Evolutionary conservation across 2,113 vertebrate species (phyloP).

Genomic region (Colossoma macropomum): DNA sequence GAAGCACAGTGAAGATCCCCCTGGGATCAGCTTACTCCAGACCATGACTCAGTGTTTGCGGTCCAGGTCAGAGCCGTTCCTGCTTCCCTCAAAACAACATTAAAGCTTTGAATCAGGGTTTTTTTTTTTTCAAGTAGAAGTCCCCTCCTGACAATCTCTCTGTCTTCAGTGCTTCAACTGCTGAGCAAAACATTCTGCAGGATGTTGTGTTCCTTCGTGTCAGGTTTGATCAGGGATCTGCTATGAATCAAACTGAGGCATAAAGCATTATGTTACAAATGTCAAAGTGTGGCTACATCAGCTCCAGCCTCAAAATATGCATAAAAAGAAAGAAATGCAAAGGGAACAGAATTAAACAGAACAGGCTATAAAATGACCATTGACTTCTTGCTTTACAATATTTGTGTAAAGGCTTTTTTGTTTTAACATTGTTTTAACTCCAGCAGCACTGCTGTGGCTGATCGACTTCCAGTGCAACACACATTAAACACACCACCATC

Average conservation of each 20-base stretch:
- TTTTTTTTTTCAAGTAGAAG: neutral
- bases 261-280: neutral
- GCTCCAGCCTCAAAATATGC: neutral
- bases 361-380: too few species aligned
- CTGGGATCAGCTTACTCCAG: slow-evolving; percentile 18
- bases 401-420: neutral
- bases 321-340: neutral
- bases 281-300: neutral
- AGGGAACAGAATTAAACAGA: neutral
- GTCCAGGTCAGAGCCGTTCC: slow-evolving; percentile 27
- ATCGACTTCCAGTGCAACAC: too few species aligned
- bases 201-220: neutral
- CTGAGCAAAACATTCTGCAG: neutral
- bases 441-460: too few species aligned
- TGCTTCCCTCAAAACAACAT: slow-evolving; percentile 27
- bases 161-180: neutral
- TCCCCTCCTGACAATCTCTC: neutral
- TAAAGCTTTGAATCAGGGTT: slow-evolving; percentile 3
- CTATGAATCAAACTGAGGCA: neutral
- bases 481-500: too few species aligned
- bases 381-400: neutral
- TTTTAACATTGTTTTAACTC: too few species aligned
- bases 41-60: slow-evolving; percentile 30
- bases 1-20: slow-evolving; percentile 9
- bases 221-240: neutral